Percentiles rank a stretch among this genome's conserved stretches.
Conservation (phyloP, 2,888 invertebrate genomes). For the Pristionchus japonicus region DNA sequence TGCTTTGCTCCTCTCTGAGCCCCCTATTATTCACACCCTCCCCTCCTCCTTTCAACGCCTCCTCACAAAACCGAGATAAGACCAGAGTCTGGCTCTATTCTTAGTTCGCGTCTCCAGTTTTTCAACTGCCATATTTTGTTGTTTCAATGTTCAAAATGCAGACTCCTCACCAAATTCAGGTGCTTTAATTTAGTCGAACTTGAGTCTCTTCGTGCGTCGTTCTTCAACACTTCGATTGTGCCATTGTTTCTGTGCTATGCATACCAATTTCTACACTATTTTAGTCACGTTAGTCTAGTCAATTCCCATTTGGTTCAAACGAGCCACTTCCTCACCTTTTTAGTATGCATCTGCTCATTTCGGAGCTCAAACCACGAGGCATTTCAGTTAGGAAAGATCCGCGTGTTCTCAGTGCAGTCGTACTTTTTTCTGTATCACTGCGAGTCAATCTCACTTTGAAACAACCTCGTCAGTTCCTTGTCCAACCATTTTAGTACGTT, state of each 20-base stretch:
- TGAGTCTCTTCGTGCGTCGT: no score
- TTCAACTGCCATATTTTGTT: no score
- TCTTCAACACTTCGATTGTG: no score
- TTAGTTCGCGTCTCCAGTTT: background rate
- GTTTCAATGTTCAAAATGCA: no score
- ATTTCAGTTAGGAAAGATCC: background rate
- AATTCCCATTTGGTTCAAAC: background rate
- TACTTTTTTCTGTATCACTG: background rate
- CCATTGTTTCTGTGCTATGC: no score
- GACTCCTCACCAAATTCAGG: no score
- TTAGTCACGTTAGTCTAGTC: no score
- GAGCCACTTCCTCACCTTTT: background rate
- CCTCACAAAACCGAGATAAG: background rate
- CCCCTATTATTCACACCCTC: conserved; percentile 11
- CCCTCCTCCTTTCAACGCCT: conserved; percentile 31
- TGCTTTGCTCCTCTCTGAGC: background rate
- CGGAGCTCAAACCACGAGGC: background rate
- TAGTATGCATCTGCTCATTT: background rate
- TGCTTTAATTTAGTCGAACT: no score
- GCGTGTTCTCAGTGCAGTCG: background rate
- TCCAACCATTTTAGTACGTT: background rate
- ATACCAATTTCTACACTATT: no score
- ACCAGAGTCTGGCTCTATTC: background rate
- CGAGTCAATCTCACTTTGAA: background rate
- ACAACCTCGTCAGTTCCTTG: background rate